Base-by-base conservation (phyloP, 2,113 vertebrate species). In the Chauna torquata region DNA sequence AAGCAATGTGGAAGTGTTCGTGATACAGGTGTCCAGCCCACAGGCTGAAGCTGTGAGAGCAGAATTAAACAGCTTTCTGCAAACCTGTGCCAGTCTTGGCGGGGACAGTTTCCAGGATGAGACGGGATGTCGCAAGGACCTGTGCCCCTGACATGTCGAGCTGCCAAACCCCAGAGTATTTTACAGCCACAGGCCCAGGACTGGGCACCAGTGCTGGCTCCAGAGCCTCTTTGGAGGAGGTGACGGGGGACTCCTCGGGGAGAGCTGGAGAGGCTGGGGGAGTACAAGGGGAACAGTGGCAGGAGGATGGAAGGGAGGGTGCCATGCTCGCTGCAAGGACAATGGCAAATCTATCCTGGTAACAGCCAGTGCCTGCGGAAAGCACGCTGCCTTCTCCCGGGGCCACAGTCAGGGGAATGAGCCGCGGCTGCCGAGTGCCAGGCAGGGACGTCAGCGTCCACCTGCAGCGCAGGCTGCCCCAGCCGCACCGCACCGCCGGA, bases 231-330 rank as follows among this genome's bases (percentile, higher is more conserved):
- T 28, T 59, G 23, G 42, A 81, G 45, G 24, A 11, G 9, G 27
- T 50, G 54, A 59, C 4, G 9, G 19, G 5, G 4, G 2, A 0
- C 0, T 32, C 7, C 9, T 8, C 38, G 42, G 11, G 34, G 11
- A 50, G 28, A 88, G 5, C 7, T 55, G 6, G 27, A 32, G 45
- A 71, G 28, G 20, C 12, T 74, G 32, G 12, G 76, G 32, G 32
- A 87, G 10, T 27, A 8, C 12, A 54, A 80, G 24, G 5, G 10
- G 42, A 80, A 20, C 27, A 71, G 34, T 68, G 1, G 2, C 13
- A 54, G 61, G 14, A 38, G n/a, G 32, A 27, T 1, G 8, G 68
- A 34, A 11, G 16, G 24, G 11, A 85, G n/a, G 22, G 28, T 40
- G 24, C 27, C 8, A 3, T 64, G 23, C 42, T 64, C 0, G 2